These are phyloP conservation scores for Arvicola amphibius DNA, from an alignment of 2,797 vertebrate genomes.

Conservation along the genomic window DNA sequence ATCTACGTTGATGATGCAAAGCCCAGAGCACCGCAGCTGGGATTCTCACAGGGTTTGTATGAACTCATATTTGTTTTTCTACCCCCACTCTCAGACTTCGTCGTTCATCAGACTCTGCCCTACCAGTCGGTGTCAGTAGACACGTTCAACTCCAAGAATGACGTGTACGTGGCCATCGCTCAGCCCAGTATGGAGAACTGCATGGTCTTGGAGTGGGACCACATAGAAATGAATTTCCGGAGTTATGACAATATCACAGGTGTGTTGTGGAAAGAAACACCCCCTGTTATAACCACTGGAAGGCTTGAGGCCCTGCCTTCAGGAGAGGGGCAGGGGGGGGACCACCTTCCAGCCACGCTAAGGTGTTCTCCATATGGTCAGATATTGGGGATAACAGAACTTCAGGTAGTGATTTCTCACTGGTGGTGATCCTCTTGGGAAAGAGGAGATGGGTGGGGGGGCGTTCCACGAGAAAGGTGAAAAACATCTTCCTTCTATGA, in stretches of 20 bases:
- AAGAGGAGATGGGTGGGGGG: neutral
- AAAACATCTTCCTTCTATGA: neutral
- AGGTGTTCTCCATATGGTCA: neutral
- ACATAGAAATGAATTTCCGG: constrained; percentile 99
- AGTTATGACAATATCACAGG: constrained; percentile 99
- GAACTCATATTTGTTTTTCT: constrained; percentile 54
- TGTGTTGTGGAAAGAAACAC: constrained; percentile 73
- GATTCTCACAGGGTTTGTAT: neutral
- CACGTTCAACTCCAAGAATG: constrained; percentile 96
- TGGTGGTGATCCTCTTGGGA: neutral
- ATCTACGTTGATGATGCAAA: neutral
- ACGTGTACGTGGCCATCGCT: constrained; percentile 97
- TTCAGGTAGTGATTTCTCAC: neutral
- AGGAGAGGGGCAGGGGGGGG: neutral
- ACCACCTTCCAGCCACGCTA: too few relatives aligned
- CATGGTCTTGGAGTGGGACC: constrained; percentile 98
- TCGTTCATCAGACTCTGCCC: constrained; percentile 94
- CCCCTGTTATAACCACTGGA: rapidly evolving
- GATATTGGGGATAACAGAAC: neutral
- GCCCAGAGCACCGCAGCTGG: neutral
- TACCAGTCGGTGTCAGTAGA: constrained; percentile 97
- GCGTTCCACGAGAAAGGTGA: too few relatives aligned
- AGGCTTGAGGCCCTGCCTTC: neutral
- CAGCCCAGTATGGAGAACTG: constrained; percentile 97
- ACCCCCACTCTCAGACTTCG: constrained; percentile 92